These are phyloP conservation scores for Indicator maculatus DNA, from an alignment of 2,113 vertebrate genomes.

Conservation along the genomic window DNA sequence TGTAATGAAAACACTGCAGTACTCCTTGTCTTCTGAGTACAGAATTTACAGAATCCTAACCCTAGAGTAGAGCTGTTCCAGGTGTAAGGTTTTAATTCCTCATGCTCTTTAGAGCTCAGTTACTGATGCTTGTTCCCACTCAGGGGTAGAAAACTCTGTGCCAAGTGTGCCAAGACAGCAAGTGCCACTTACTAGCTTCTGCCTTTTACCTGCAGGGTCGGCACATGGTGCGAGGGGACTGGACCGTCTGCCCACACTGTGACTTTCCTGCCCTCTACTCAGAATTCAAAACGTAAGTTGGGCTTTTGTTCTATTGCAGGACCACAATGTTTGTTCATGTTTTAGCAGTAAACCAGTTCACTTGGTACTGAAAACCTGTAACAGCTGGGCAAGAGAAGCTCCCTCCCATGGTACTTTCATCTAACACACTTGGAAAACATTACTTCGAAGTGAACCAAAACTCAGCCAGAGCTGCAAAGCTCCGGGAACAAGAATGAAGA, in stretches of 20 bases:
- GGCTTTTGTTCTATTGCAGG: neutral
- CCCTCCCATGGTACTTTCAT: neutral
- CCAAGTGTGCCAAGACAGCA: fast-evolving
- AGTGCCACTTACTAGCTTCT: fast-evolving
- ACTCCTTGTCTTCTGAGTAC: neutral
- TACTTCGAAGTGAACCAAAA: neutral
- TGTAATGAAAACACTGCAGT: neutral
- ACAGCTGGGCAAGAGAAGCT: neutral
- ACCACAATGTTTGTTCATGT: neutral
- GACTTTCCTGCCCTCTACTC: slow-evolving; percentile 92
- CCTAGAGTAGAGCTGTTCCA: no score
- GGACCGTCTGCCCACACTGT: slow-evolving; percentile 92
- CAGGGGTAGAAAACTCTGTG: neutral
- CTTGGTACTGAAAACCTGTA: neutral
- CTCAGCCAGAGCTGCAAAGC: neutral
- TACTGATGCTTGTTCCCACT: neutral
- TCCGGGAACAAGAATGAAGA: neutral
- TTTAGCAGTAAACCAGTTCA: neutral
- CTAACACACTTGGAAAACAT: fast-evolving
- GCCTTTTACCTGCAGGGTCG: slow-evolving; percentile 79
- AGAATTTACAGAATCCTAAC: neutral
- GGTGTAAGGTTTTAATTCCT: neutral
- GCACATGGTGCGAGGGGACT: slow-evolving; percentile 93
- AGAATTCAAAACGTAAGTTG: slow-evolving; percentile 88
- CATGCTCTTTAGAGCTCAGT: neutral